Base-by-base conservation (phyloP, 2,797 vertebrate genomes). In the Anabas testudineus region DNA sequence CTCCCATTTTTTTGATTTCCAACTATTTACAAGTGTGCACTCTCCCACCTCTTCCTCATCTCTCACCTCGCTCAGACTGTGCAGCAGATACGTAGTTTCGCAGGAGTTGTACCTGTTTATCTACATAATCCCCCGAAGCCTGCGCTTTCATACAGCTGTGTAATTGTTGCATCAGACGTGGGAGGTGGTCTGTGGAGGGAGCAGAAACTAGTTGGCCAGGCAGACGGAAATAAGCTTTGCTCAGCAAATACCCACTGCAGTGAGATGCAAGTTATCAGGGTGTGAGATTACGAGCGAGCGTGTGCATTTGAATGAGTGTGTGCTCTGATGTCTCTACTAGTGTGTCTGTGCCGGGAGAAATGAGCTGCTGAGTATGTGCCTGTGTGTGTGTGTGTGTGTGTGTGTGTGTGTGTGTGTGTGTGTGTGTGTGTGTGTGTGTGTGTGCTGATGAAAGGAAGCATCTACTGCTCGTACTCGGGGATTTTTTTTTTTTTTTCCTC, bases 391-490 rank as follows among this genome's bases (percentile, higher is more conserved):
- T 34, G 10, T 57, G 43, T 52, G 22, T 60, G 22, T 56, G 18
- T 63, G 39, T 53, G 55, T 82, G 48, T 95, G 43, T 59, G 28
- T 55, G 46, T 59, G 12, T 47, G 26, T 47, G 45, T 58, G 59
- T 39, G 4, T 41, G 48, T 70, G 57, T 19, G 10, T 42, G 32
- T 37, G 19, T 36, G 28, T 37, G 12, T 59, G 46, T 53, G 24
- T 56, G 24, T 52, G 18, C 93, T 96, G 96, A 97, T 96, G 95
- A 95, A 95, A 96, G 95, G 95, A 97, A 96, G 92, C 95, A 95
- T 95, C 93, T 86, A 90, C 90, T 92, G 91, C 93, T 92, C 90
- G 85, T 94, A 90, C 92, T 92, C 18, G 19, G n/a, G 91, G 73
- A 73, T 84, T 79, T 59, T 47, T 30, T 0, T 8, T 32, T 84